Percentiles rank a stretch among this genome's conserved stretches.
These are phyloP conservation scores for Gambusia yucatana DNA, from an alignment of 2,797 vertebrate genomes.

Conservation along the genomic window DNA sequence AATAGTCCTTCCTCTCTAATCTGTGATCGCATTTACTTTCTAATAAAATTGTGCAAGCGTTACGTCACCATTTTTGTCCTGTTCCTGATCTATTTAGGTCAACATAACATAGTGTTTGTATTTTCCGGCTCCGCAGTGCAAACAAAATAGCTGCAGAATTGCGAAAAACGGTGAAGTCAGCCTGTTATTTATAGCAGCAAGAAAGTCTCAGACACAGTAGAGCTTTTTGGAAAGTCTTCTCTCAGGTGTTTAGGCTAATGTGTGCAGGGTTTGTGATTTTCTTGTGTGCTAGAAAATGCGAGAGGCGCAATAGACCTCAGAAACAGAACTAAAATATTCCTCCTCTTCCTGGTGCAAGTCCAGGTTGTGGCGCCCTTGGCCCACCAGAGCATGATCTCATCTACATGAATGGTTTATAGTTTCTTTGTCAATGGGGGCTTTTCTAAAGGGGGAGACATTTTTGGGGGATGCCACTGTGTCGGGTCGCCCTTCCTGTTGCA, in stretches of 20 bases:
- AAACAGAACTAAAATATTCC: constrained; percentile 8
- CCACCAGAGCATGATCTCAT: constrained; percentile 65
- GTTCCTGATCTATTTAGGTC: not conserved
- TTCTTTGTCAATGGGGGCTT: constrained; percentile 66
- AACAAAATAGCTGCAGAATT: not conserved
- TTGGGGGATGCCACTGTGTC: constrained; percentile 64
- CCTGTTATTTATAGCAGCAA: not conserved
- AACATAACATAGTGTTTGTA: not conserved
- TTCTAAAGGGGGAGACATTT: constrained; percentile 54
- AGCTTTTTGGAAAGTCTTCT: not conserved
- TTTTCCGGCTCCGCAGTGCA: not conserved
- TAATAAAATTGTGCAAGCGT: not conserved
- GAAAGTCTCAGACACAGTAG: not conserved
- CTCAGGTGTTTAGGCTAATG: constrained; percentile 6
- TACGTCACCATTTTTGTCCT: not conserved
- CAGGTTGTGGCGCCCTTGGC: constrained; percentile 23
- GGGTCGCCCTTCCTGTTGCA: constrained; percentile 55
- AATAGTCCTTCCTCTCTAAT: not conserved
- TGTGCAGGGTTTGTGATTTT: not conserved
- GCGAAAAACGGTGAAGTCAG: not conserved
- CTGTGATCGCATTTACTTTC: not conserved
- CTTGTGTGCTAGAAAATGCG: constrained; percentile 1
- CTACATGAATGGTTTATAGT: constrained; percentile 60
- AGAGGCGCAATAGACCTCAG: constrained; percentile 1
- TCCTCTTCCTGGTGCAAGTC: constrained; percentile 11